These are phyloP conservation scores for Monodelphis domestica DNA, from an alignment of 2,797 vertebrate species.

Conservation along the genomic window DNA sequence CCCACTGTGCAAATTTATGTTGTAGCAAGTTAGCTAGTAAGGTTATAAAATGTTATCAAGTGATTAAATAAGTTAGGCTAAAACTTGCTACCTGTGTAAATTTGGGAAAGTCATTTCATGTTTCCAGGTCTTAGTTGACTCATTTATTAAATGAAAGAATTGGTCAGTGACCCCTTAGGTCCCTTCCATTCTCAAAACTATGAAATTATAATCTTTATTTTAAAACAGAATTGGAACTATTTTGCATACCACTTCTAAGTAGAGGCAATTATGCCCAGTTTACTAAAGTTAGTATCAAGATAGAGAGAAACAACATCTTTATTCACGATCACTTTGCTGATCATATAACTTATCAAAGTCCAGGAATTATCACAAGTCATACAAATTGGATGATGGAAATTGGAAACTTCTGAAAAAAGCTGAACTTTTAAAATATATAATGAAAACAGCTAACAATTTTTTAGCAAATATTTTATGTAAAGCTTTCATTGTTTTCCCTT, in stretches of 20 bases:
- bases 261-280: not conserved
- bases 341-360: not conserved
- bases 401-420: not conserved
- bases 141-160: not conserved
- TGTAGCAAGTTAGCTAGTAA: not conserved
- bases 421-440: not conserved
- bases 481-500: constrained; percentile 51
- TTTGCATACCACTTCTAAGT: not conserved
- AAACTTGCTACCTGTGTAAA: not conserved
- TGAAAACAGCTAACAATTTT: not conserved
- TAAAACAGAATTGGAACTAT: too few species aligned
- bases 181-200: not conserved
- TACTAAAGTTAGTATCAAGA: not conserved
- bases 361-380: not conserved
- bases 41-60: not conserved
- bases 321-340: not conserved
- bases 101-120: not conserved
- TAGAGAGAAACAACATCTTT: not conserved
- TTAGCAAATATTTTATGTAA: not conserved
- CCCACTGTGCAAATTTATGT: not conserved
- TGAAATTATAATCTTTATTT: not conserved
- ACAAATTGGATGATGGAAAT: not conserved
- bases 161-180: not conserved
- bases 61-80: not conserved
- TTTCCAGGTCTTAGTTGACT: not conserved